These are phyloP conservation scores for Ptychoptera albimana DNA, from an alignment of 2,888 invertebrate genomes.

Conservation along the genomic window DNA sequence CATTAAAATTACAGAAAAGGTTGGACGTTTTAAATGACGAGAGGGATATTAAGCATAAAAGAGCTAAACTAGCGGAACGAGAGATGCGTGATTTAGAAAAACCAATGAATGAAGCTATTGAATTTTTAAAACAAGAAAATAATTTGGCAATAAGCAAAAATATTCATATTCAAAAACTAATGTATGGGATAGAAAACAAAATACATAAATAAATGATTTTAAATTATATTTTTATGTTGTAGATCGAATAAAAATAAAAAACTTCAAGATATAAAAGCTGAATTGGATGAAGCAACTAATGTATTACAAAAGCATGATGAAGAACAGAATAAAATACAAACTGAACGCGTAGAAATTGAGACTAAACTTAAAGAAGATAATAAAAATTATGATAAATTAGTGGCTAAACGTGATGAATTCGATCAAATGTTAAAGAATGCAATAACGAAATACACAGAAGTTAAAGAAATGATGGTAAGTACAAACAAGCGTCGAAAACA, in stretches of 20 bases:
- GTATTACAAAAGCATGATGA: slow-evolving; percentile 32
- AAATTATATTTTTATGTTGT: slow-evolving; percentile 10
- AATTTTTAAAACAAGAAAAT: slow-evolving; percentile 68
- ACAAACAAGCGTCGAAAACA: slow-evolving; percentile 61
- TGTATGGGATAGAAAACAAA: slow-evolving; percentile 30
- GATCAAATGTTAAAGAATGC: slow-evolving; percentile 44
- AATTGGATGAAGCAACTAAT: slow-evolving; percentile 43
- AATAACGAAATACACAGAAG: slow-evolving; percentile 46
- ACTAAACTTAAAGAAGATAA: slow-evolving; percentile 18
- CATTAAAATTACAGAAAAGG: slow-evolving; percentile 52
- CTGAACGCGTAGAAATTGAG: slow-evolving; percentile 35
- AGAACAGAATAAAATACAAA: slow-evolving; percentile 16
- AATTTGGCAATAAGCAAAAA: slow-evolving; percentile 49
- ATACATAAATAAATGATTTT: background rate
- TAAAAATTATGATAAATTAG: slow-evolving; percentile 41
- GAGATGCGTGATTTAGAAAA: slow-evolving; percentile 64
- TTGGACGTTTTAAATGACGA: slow-evolving; percentile 59
- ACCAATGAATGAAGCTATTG: slow-evolving; percentile 63
- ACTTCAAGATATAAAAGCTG: slow-evolving; percentile 40
- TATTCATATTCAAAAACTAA: slow-evolving; percentile 51
- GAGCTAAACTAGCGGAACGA: slow-evolving; percentile 65
- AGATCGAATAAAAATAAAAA: slow-evolving; percentile 42
- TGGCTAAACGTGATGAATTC: slow-evolving; percentile 39
- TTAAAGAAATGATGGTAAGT: slow-evolving; percentile 48
- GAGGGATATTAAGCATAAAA: slow-evolving; percentile 65